Evolutionary conservation across 2,888 invertebrate genomes (phyloP).

Genomic region (Griposia aprilina): DNA sequence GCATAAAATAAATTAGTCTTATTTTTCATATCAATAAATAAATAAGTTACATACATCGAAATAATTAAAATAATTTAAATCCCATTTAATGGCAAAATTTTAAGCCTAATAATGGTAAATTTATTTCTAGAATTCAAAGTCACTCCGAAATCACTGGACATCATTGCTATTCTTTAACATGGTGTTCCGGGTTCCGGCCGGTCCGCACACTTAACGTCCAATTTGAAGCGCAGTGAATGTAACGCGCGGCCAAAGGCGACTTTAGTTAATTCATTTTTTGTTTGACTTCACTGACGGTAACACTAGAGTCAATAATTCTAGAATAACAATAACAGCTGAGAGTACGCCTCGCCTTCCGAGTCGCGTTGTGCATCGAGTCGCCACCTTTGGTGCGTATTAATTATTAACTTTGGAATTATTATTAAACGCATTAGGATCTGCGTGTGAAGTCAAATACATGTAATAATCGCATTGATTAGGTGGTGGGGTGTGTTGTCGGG

Average conservation of each 20-base stretch:
- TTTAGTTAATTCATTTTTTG: constrained; percentile 19
- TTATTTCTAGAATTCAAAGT: constrained; percentile 65
- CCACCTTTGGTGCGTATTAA: constrained; percentile 39
- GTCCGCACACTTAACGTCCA: constrained; percentile 3
- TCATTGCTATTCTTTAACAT: constrained; percentile 25
- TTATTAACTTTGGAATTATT: constrained; percentile 24
- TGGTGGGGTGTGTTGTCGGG: constrained; percentile 22
- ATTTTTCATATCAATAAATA: constrained; percentile 70
- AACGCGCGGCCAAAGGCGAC: constrained; percentile 27
- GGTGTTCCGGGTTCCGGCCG: constrained; percentile 8
- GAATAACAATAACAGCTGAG: constrained; percentile 44
- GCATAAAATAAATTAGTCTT: constrained; percentile 73
- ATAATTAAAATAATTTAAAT: constrained; percentile 65
- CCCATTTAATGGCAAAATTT: constrained; percentile 74
- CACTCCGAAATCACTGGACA: constrained; percentile 49
- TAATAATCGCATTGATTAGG: constrained; percentile 17
- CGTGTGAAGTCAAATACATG: constrained; percentile 31
- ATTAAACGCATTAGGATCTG: constrained; percentile 24
- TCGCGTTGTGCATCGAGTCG: constrained; percentile 21
- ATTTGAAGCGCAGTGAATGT: constrained; percentile 19
- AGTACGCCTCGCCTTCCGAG: constrained; percentile 34
- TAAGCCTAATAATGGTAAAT: constrained; percentile 66
- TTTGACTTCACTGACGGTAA: constrained; percentile 33
- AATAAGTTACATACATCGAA: constrained; percentile 63
- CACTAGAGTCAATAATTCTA: constrained; percentile 35